These are phyloP conservation scores for Zalophus californianus DNA, from an alignment of 2,797 vertebrate genomes.

Conservation along the genomic window DNA sequence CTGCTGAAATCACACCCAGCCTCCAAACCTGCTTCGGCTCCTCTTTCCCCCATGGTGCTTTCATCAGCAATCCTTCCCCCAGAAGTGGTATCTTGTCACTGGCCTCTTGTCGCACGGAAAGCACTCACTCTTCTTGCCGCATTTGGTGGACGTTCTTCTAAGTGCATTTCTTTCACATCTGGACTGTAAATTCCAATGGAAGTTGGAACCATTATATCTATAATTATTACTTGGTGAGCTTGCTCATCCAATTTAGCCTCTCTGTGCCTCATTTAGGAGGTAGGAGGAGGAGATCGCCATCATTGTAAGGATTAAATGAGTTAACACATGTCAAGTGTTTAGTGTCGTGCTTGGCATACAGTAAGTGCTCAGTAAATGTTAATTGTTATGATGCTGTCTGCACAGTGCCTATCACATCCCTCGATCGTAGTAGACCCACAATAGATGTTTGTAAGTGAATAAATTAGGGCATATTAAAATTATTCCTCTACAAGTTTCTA, in stretches of 20 bases:
- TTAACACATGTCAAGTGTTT: background rate
- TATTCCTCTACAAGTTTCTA: constrained; percentile 21
- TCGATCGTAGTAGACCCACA: background rate
- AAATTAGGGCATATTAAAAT: background rate
- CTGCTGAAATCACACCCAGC: background rate
- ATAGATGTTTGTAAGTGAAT: background rate
- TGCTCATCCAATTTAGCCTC: background rate
- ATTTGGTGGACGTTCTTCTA: background rate
- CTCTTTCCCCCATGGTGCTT: background rate
- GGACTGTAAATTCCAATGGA: background rate
- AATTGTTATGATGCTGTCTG: background rate
- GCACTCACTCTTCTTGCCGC: background rate
- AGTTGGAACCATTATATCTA: background rate
- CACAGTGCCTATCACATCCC: no score
- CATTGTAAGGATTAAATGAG: background rate
- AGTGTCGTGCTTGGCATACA: background rate
- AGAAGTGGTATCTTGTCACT: background rate
- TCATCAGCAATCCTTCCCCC: rapidly evolving
- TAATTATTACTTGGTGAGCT: background rate
- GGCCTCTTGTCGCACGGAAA: background rate
- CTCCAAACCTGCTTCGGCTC: background rate
- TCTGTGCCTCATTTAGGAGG: background rate
- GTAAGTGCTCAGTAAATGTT: background rate
- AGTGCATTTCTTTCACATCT: background rate
- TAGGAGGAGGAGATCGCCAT: background rate